Evolutionary conservation across 2,888 invertebrate species (phyloP).

Genomic region (Holacanthella duospinosa): DNA sequence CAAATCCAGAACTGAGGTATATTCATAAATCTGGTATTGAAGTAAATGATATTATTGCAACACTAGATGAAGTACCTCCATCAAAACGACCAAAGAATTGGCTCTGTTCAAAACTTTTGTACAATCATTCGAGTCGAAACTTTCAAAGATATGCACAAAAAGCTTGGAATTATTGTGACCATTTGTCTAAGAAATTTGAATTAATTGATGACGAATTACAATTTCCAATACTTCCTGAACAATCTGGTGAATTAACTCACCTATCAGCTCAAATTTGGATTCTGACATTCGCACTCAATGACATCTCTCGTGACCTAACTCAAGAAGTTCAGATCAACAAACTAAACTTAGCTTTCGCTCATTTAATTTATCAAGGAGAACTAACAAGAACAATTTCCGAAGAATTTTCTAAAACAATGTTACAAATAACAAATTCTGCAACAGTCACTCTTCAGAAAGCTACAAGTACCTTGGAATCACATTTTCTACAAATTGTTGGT

Average conservation of each 20-base stretch:
- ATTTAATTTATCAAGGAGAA: background rate
- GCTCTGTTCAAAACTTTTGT: background rate
- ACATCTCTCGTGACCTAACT: background rate
- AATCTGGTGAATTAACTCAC: background rate
- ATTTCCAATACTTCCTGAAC: slow-evolving; percentile 5
- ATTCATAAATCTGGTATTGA: background rate
- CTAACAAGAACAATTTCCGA: background rate
- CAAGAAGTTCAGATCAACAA: background rate
- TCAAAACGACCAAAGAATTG: background rate
- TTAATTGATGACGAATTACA: too few relatives aligned
- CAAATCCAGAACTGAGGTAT: background rate
- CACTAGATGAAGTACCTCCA: background rate
- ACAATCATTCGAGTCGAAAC: background rate
- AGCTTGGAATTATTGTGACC: background rate
- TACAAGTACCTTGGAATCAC: background rate
- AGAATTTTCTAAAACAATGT: background rate
- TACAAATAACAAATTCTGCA: background rate
- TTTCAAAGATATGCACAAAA: background rate
- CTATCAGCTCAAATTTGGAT: slow-evolving; percentile 3
- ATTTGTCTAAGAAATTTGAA: slow-evolving; percentile 46
- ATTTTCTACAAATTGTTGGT: background rate
- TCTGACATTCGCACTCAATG: background rate
- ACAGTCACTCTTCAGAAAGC: background rate
- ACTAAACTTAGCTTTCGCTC: background rate
- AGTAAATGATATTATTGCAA: background rate